These are phyloP conservation scores for Rhinopomastus cyanomelas DNA, from an alignment of 2,113 vertebrate species.

Conservation along the genomic window DNA sequence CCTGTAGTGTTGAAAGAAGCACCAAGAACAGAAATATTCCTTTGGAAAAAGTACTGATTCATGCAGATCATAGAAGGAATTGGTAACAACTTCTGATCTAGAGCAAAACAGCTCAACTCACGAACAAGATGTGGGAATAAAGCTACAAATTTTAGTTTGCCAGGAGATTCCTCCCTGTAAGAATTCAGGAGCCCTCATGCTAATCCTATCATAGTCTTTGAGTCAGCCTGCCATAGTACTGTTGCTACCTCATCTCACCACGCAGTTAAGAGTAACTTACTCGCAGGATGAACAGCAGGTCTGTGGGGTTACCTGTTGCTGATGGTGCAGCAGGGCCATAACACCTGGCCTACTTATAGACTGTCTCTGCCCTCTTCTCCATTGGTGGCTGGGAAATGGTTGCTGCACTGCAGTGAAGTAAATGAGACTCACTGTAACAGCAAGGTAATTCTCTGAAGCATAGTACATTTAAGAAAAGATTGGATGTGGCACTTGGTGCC, in stretches of 20 bases:
- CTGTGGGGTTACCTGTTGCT: rapidly evolving
- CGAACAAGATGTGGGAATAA: neutral
- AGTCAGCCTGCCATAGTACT: neutral
- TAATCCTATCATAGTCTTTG: rapidly evolving
- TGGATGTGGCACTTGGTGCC: too few species aligned
- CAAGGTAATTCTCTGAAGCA: neutral
- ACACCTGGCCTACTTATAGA: rapidly evolving
- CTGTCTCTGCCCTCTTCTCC: neutral
- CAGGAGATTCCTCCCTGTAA: neutral
- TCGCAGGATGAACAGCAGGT: neutral
- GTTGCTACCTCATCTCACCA: neutral
- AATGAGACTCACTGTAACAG: neutral
- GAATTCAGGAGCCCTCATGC: neutral
- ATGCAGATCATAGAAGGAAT: neutral
- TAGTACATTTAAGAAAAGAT: too few species aligned
- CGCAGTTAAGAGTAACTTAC: neutral
- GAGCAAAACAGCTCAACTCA: neutral
- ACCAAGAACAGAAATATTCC: neutral
- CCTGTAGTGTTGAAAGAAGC: neutral
- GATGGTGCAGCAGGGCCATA: rapidly evolving
- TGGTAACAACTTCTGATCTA: neutral
- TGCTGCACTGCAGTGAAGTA: neutral
- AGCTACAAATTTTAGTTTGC: neutral
- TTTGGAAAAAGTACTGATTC: neutral
- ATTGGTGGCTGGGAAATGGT: neutral